Percentiles rank a stretch among this genome's conserved stretches.
Conservation (phyloP, 2,888 invertebrate species). For the Keiferia lycopersicella region DNA sequence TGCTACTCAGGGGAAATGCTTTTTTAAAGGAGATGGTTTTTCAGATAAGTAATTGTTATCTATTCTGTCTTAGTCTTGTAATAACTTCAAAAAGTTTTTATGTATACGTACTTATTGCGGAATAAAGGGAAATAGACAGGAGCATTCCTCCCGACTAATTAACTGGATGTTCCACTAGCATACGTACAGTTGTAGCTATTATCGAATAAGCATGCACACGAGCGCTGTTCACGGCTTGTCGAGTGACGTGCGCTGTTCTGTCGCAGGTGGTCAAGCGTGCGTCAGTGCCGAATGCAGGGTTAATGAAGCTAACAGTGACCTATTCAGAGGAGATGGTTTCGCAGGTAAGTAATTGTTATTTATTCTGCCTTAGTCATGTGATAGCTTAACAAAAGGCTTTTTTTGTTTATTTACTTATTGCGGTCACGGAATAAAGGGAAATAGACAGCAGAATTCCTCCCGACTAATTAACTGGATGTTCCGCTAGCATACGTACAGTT, state of each 20-base stretch:
- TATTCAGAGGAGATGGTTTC: background rate
- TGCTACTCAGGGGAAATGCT: no score
- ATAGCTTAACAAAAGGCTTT: no score
- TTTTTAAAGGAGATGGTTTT: background rate
- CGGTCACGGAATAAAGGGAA: no score
- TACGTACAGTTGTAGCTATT: background rate
- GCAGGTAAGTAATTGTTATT: no score
- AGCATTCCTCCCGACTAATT: background rate
- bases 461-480: background rate
- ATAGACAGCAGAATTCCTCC: no score
- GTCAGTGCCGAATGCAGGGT: conserved; percentile 11
- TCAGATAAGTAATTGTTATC: no score
- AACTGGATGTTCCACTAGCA: background rate
- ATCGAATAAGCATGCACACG: conserved; percentile 15
- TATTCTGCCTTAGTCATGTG: no score
- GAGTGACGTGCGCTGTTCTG: background rate
- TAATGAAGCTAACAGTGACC: conserved; percentile 16
- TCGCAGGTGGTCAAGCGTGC: conserved; percentile 8
- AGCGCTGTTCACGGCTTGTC: background rate
- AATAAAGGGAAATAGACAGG: no score
- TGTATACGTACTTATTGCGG: no score
- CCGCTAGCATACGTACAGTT: background rate
- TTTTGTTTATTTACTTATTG: no score
- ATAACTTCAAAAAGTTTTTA: no score
- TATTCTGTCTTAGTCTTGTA: no score